Conservation (phyloP, 2,113 vertebrate species). For the Vidua chalybeata region DNA sequence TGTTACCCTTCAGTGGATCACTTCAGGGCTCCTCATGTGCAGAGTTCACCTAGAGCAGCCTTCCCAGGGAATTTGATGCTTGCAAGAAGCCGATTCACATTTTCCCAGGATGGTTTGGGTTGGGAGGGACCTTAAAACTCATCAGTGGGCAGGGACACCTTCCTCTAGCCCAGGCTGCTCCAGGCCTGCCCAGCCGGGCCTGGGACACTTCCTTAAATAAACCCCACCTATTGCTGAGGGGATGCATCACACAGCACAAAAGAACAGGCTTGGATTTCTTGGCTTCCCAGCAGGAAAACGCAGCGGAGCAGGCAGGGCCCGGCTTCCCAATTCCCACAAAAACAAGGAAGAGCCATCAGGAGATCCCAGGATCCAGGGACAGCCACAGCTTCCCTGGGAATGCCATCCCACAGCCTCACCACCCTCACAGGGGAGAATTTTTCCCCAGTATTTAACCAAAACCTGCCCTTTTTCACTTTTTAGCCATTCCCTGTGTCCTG, state of each 20-base stretch:
- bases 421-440: neutral
- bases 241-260: neutral
- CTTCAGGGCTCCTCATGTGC: neutral
- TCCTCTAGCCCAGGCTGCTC: accelerated
- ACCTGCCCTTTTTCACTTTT: neutral
- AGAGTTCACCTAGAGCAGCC: neutral
- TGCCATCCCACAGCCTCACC: accelerated
- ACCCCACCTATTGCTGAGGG: neutral
- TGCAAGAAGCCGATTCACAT: neutral
- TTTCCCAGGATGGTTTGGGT: neutral
- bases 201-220: neutral
- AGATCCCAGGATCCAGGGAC: neutral
- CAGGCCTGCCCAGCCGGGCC: neutral
- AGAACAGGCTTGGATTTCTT: neutral
- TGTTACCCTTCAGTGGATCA: neutral
- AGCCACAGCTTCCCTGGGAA: neutral
- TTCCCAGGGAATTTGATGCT: accelerated
- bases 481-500: neutral
- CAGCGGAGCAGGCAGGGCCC: neutral
- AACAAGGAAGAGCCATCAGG: neutral
- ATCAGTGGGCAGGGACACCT: neutral
- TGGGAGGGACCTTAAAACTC: neutral
- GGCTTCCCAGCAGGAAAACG: neutral
- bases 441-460: neutral
- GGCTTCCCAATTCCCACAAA: neutral